Conservation (phyloP, 2,113 vertebrate species). For the Athene noctua region DNA sequence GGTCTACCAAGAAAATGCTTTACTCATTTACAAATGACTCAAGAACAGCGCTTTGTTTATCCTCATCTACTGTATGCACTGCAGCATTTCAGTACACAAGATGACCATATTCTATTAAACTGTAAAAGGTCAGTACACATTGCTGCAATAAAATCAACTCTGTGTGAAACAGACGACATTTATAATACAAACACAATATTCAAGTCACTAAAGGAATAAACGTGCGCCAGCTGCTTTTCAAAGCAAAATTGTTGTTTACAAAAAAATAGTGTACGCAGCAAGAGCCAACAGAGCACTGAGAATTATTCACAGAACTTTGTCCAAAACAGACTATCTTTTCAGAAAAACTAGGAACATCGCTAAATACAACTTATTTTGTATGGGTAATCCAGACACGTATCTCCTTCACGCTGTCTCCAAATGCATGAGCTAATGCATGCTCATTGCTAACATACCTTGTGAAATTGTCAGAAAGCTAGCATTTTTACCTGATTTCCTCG, state of each 20-base stretch:
- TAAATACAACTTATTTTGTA: not conserved
- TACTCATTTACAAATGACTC: not conserved
- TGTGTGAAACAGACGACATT: slow-evolving; percentile 28
- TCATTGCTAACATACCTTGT: not conserved
- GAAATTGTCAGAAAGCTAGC: not conserved
- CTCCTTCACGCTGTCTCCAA: not conserved
- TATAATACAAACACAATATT: slow-evolving; percentile 46
- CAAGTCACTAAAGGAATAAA: slow-evolving; percentile 8
- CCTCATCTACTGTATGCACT: not conserved
- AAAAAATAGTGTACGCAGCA: not conserved
- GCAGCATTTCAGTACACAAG: not conserved
- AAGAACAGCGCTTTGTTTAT: not conserved
- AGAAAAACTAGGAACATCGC: not conserved
- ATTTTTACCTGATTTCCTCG: not conserved
- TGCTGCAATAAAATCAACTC: slow-evolving; percentile 44
- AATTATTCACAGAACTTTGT: not conserved
- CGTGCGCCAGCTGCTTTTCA: slow-evolving; percentile 34
- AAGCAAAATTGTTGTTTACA: slow-evolving; percentile 30
- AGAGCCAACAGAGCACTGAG: not conserved
- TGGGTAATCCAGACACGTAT: too few species aligned
- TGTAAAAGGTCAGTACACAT: slow-evolving; percentile 6
- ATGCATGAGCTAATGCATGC: not conserved
- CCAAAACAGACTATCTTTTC: not conserved
- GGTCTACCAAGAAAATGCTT: not conserved
- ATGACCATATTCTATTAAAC: not conserved